phyloP scores from a whole-genome alignment of 2,113 vertebrate species.

The Xiphophorus couchianus region DNA sequence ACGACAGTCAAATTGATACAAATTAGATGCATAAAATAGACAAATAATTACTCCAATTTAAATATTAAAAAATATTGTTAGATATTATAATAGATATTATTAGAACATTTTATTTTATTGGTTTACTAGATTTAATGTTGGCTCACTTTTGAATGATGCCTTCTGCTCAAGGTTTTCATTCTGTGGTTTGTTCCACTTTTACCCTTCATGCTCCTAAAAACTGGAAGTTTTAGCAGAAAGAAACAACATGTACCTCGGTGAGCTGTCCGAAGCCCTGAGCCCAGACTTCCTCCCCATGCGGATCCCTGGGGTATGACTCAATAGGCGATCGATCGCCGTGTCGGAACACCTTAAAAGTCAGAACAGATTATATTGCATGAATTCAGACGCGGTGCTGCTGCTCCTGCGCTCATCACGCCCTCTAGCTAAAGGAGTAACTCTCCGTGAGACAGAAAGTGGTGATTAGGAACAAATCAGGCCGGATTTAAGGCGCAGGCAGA shows the following conservation, averaged over 20 bases:
- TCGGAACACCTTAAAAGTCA: slow-evolving; percentile 81
- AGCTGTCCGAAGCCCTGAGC: slow-evolving; percentile 87
- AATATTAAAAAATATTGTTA: no score
- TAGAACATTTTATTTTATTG: no score
- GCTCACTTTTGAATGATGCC: no score
- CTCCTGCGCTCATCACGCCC: slow-evolving; percentile 7
- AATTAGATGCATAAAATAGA: no score
- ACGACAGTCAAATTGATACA: no score
- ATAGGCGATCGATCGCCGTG: slow-evolving; percentile 88
- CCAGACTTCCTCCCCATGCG: slow-evolving; percentile 83
- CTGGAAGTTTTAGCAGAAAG: neutral
- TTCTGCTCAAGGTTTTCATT: neutral
- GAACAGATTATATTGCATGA: slow-evolving; percentile 38
- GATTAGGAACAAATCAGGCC: slow-evolving; percentile 19
- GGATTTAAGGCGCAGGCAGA: slow-evolving; percentile 17
- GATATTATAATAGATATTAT: no score
- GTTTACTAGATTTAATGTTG: no score
- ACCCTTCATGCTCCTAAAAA: neutral
- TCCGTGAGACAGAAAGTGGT: slow-evolving; percentile 28
- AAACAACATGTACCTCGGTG: slow-evolving; percentile 79
- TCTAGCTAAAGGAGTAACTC: slow-evolving; percentile 10
- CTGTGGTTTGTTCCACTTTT: neutral
- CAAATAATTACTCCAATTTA: no score
- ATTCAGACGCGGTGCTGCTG: neutral
- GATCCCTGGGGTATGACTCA: slow-evolving; percentile 83